Evolutionary conservation across 2,888 invertebrate genomes (phyloP).

Genomic region (Ormyrus thymus): DNA sequence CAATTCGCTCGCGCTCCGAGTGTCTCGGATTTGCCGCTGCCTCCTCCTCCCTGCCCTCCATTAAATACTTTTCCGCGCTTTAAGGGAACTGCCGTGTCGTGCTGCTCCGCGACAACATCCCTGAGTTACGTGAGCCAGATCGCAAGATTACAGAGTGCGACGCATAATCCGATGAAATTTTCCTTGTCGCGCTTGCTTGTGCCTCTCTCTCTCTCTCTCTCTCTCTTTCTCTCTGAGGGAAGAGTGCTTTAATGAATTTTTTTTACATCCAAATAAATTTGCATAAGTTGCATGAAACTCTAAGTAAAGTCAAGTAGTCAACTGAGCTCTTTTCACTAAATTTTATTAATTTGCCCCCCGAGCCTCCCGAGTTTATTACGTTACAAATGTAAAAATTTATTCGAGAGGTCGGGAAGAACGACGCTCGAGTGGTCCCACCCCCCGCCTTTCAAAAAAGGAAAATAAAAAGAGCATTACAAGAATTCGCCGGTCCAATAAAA

Average conservation of each 20-base stretch:
- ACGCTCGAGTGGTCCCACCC: too few relatives aligned
- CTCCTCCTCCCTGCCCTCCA: slow-evolving; percentile 23
- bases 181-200: too few relatives aligned
- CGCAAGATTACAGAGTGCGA: slow-evolving; percentile 10
- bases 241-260: too few relatives aligned
- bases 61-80: slow-evolving; percentile 42
- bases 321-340: too few relatives aligned
- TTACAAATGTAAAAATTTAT: too few relatives aligned
- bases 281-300: background rate
- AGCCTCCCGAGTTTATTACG: too few relatives aligned
- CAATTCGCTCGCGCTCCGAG: slow-evolving; percentile 2
- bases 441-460: too few relatives aligned
- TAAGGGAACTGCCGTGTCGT: slow-evolving; percentile 10
- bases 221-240: too few relatives aligned
- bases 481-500: background rate
- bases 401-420: background rate
- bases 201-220: too few relatives aligned
- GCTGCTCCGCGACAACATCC: background rate
- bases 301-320: background rate
- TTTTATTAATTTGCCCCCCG: too few relatives aligned
- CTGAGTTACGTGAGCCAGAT: slow-evolving; percentile 17
- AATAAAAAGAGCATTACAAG: too few relatives aligned
- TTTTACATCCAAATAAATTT: background rate
- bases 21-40: slow-evolving; percentile 39
- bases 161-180: slow-evolving; percentile 9